Evolutionary conservation across 2,888 invertebrate species (phyloP), one percentile per base, ranked within the genome.

Genomic region (Trichogramma evanescens): DNA sequence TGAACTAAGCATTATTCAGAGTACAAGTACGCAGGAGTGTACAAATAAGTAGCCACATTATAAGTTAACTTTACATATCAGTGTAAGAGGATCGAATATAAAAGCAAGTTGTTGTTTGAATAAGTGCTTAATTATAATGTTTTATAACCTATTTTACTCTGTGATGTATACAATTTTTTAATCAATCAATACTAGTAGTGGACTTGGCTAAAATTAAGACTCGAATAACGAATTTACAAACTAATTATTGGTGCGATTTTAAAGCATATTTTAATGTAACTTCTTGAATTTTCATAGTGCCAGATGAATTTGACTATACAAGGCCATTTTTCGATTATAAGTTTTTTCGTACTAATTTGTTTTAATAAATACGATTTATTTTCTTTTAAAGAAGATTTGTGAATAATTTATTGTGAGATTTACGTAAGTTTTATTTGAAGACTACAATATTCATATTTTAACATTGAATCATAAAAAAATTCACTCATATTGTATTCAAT

Each of bases 121-220:
- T 61, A 13, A 60, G 49, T 42, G 13, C 4, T 45, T 46, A 45
- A 60, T 59, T 44, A 10, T 38, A 49, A 58, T 50, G 58, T 56
- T 57, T 60, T 57, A 60, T 58, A 57, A 59, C 63, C 66, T 63
- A 68, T 58, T 65, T 68, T 66, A 66, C 65, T 65, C 67, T 68
- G 68, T 67, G 68, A 68, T 68, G 65, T 65, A 66, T 62, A 62
- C 62, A 64, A 63, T 58, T 62, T 64, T 64, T 65, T 66, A 56
- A 59, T 59, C 54, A 54, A 62, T 43, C 56, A 43, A 51, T 58
- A 55, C 4, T 50, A 46, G 42, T 49, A 8, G 59, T 50, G 44
- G 9, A 57, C 50, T 58, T 51, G 13, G 13, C 52, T 55, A 55
- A 4, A 10, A 54, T 56, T 38, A 41, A 46, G 5, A 49, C 59